Percentiles rank a stretch among this genome's conserved stretches.
Conservation (phyloP, 2,888 invertebrate species). For the Venustoraphidia nigricollis region DNA sequence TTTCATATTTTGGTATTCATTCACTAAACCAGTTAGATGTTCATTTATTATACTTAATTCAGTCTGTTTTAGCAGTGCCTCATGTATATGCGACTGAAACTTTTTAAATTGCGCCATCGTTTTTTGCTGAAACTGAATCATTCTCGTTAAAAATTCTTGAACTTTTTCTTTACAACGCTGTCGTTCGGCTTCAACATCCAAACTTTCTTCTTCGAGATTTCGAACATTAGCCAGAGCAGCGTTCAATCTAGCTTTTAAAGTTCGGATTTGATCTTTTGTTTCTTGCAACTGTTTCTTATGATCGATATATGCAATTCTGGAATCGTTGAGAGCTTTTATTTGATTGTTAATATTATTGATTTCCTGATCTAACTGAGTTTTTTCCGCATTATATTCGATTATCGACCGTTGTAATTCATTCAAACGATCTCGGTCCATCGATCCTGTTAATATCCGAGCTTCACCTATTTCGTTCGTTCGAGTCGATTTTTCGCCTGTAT, state of each 20-base stretch:
- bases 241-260: slow-evolving; percentile 14
- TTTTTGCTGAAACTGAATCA: slow-evolving; percentile 18
- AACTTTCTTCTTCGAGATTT: slow-evolving; percentile 16
- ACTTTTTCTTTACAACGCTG: slow-evolving; percentile 12
- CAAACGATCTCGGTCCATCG: not conserved
- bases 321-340: slow-evolving; percentile 14
- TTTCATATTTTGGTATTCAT: slow-evolving; percentile 20
- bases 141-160: slow-evolving; percentile 17
- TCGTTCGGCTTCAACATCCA: slow-evolving; percentile 20
- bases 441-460: not conserved
- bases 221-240: slow-evolving; percentile 8
- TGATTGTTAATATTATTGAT: slow-evolving; percentile 21
- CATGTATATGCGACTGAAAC: not conserved
- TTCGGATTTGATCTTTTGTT: slow-evolving; percentile 12
- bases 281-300: slow-evolving; percentile 4
- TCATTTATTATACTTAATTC: slow-evolving; percentile 17
- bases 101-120: slow-evolving; percentile 16
- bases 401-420: not conserved
- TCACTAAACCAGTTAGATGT: slow-evolving; percentile 19
- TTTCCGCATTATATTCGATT: not conserved
- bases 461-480: slow-evolving; percentile 35
- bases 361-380: slow-evolving; percentile 17
- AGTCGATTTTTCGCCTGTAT: slow-evolving; percentile 43
- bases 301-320: not conserved
- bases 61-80: not conserved